Evolutionary conservation across 1,140 invertebrate species (phyloP).

Genomic region (Ladona fulva): DNA sequence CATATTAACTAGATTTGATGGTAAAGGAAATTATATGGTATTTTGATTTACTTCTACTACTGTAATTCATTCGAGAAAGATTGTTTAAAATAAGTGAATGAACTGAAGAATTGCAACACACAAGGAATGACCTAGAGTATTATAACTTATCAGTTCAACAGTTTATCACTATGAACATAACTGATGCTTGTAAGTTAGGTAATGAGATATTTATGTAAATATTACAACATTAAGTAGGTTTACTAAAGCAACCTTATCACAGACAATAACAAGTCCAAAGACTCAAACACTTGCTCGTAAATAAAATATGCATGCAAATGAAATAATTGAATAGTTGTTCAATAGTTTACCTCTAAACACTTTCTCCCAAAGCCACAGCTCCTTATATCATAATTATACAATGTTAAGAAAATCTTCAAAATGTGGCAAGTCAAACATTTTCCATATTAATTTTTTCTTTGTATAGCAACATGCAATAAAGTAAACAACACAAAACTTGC

Average conservation of each 20-base stretch:
- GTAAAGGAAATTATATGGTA: too few species aligned
- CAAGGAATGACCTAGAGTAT: not conserved
- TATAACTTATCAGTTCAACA: not conserved
- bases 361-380: not conserved
- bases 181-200: not conserved
- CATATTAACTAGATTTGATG: too few species aligned
- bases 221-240: not conserved
- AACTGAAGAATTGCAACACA: not conserved
- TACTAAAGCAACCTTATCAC: conserved; percentile 2
- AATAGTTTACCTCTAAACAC: not conserved
- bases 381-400: not conserved
- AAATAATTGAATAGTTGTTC: not conserved
- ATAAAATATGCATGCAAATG: not conserved
- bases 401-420: not conserved
- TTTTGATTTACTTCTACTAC: not conserved
- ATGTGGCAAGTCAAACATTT: not conserved
- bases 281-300: not conserved
- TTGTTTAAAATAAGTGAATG: not conserved
- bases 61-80: not conserved
- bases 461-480: not conserved
- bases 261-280: not conserved
- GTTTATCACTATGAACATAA: not conserved
- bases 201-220: not conserved
- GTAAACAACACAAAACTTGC: not conserved
- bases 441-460: not conserved